Evolutionary conservation across 2,113 vertebrate genomes (phyloP).

Genomic region (Gavia stellata): DNA sequence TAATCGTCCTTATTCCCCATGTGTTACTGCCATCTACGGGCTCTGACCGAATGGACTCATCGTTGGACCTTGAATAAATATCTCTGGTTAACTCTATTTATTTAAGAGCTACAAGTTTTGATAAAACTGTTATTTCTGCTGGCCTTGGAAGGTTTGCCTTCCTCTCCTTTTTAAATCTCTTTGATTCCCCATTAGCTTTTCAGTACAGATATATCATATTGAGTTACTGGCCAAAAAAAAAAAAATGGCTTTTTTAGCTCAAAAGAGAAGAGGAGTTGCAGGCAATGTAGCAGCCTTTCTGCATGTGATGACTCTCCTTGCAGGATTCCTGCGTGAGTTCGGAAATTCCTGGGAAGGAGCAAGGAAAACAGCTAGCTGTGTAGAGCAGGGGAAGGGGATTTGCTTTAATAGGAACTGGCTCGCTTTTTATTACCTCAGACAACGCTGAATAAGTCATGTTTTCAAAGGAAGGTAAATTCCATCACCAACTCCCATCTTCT

Average conservation of each 20-base stretch:
- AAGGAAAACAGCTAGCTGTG: background rate
- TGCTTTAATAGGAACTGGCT: background rate
- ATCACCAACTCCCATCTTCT: background rate
- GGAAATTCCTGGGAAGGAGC: background rate
- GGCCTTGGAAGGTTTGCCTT: background rate
- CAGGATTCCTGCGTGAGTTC: background rate
- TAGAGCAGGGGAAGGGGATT: background rate
- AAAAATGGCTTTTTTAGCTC: background rate
- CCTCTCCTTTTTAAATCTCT: background rate
- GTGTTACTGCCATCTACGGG: conserved; percentile 10
- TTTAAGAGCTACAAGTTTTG: background rate
- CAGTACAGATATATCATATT: background rate
- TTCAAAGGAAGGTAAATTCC: background rate
- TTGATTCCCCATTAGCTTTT: background rate
- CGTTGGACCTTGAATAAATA: rapidly evolving
- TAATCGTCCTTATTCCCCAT: background rate
- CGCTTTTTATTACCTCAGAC: background rate
- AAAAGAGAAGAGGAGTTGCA: background rate
- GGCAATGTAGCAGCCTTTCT: background rate
- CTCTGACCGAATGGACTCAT: background rate
- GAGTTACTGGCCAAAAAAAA: background rate
- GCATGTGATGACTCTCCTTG: too few relatives aligned
- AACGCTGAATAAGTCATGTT: background rate
- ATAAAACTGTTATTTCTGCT: background rate
- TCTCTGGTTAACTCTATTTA: background rate